Percentiles rank a stretch among this genome's conserved stretches.
Evolutionary conservation across 2,797 vertebrate genomes (phyloP).

Genomic region (Taenioides sp.): DNA sequence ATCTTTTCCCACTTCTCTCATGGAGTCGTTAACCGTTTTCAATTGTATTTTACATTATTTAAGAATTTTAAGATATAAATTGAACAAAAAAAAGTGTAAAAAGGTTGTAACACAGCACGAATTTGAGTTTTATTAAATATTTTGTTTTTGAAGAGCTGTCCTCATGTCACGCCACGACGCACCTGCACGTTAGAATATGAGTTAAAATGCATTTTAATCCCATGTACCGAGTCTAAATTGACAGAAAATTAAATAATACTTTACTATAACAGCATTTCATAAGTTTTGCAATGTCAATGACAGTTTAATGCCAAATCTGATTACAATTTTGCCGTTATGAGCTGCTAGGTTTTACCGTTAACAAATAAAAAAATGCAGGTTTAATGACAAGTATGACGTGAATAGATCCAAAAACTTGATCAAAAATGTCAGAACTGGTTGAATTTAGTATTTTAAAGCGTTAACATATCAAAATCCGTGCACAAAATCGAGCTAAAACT

Average conservation of each 20-base stretch:
- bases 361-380: not conserved
- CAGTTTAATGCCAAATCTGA: not conserved
- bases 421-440: not conserved
- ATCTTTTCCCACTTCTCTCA: not conserved
- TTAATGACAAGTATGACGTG: not conserved
- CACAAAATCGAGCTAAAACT: constrained; percentile 4
- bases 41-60: too few species aligned
- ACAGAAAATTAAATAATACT: not conserved
- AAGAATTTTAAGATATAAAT: too few species aligned
- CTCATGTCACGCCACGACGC: not conserved
- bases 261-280: not conserved
- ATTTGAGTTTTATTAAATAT: not conserved
- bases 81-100: not conserved
- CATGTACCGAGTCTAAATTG: not conserved
- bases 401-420: not conserved
- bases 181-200: not conserved
- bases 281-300: not conserved
- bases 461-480: not conserved
- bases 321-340: not conserved
- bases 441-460: not conserved
- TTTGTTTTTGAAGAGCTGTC: not conserved
- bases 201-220: not conserved
- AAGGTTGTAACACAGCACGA: not conserved
- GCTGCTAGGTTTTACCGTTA: not conserved
- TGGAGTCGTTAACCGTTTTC: too few species aligned